These are phyloP conservation scores for Entomyzon cyanotis DNA, from an alignment of 2,113 vertebrate species.

Conservation along the genomic window DNA sequence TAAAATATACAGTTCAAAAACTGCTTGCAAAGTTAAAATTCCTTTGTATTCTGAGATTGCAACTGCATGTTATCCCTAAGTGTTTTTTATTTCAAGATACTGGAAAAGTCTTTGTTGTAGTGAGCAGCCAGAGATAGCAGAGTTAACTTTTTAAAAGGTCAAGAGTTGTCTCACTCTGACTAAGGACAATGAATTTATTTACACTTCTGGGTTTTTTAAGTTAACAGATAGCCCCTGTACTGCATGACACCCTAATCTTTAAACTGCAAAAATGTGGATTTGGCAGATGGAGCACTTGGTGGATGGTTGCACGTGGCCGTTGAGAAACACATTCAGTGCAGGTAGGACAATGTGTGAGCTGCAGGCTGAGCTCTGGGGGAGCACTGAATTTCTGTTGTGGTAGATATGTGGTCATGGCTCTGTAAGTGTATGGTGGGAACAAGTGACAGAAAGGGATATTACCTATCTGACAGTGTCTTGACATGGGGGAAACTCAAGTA, in stretches of 20 bases:
- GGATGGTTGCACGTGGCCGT: not conserved
- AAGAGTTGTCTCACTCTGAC: not conserved
- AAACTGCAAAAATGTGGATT: not conserved
- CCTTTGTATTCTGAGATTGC: not conserved
- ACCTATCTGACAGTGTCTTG: not conserved
- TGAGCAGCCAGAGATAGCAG: not conserved
- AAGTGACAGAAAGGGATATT: not conserved
- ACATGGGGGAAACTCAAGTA: not conserved
- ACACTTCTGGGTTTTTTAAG: not conserved
- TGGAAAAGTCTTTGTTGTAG: not conserved
- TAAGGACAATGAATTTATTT: not conserved
- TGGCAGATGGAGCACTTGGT: not conserved
- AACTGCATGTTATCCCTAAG: not conserved
- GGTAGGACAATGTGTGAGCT: not conserved
- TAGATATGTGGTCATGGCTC: not conserved
- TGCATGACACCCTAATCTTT: not conserved
- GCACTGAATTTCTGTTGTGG: not conserved
- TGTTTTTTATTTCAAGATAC: not conserved
- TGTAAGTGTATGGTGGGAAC: not conserved
- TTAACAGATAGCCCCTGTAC: too few species aligned
- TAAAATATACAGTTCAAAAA: not conserved
- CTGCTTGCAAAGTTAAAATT: not conserved
- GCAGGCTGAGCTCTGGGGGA: not conserved
- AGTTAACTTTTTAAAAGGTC: not conserved
- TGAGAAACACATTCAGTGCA: not conserved